Evolutionary conservation across 2,888 invertebrate species (phyloP).

Genomic region (Stenichneumon culpator): DNA sequence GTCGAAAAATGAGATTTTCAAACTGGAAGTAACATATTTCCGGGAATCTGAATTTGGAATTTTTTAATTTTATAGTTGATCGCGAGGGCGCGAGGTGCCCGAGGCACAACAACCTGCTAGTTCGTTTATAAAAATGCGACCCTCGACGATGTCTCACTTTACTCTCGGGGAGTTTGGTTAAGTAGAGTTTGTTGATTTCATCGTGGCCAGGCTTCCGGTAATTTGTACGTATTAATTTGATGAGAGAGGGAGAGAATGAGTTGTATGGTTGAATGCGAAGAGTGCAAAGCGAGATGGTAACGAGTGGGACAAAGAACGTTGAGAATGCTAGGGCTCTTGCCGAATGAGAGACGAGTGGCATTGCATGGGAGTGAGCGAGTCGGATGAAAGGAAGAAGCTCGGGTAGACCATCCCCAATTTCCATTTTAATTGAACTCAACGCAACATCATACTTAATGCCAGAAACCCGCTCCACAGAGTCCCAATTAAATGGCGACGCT

Average conservation of each 20-base stretch:
- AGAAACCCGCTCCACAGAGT: slow-evolving; percentile 80
- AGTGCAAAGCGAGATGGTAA: slow-evolving; percentile 53
- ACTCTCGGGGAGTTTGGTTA: slow-evolving; percentile 57
- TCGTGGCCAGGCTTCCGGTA: slow-evolving; percentile 57
- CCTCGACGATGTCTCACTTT: slow-evolving; percentile 57
- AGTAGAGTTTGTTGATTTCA: slow-evolving; percentile 67
- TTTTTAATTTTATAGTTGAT: no score
- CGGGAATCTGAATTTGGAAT: no score
- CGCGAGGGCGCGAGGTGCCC: no score
- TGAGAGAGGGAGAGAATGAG: slow-evolving; percentile 11
- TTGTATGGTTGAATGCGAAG: slow-evolving; percentile 50
- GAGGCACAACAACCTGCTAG: no score
- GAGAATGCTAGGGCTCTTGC: slow-evolving; percentile 32
- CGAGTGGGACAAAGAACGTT: slow-evolving; percentile 24
- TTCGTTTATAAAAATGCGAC: slow-evolving; percentile 30
- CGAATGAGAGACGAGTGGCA: slow-evolving; percentile 55
- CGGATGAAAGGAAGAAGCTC: slow-evolving; percentile 50
- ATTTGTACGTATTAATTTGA: slow-evolving; percentile 71
- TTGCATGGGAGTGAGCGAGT: slow-evolving; percentile 40
- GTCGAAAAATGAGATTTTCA: no score
- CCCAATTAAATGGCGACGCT: slow-evolving; percentile 82
- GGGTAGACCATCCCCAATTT: slow-evolving; percentile 79
- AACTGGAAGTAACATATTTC: no score
- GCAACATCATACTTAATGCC: slow-evolving; percentile 84
- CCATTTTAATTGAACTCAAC: slow-evolving; percentile 85